These are phyloP conservation scores for Sebastes reedi DNA, from an alignment of 2,797 vertebrate genomes.

Conservation along the genomic window DNA sequence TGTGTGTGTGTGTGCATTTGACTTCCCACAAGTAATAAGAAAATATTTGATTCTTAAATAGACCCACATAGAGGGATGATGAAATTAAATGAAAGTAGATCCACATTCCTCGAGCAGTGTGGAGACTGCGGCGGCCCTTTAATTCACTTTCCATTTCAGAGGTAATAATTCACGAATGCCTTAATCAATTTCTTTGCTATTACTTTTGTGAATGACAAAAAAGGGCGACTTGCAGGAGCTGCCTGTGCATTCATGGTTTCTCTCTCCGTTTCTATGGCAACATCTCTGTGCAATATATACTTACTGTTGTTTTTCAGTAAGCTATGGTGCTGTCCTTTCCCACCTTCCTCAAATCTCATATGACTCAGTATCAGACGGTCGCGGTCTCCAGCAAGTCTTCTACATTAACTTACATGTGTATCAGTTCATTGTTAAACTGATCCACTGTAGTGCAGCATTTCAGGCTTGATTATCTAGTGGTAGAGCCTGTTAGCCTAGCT, in stretches of 20 bases:
- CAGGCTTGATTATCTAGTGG: neutral
- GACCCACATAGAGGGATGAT: constrained; percentile 59
- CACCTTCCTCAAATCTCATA: neutral
- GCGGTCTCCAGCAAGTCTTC: neutral
- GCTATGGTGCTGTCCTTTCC: neutral
- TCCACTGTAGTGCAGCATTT: neutral
- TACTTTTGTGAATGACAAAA: constrained; percentile 42
- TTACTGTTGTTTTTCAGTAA: neutral
- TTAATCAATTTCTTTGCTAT: constrained; percentile 36
- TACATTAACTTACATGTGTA: neutral
- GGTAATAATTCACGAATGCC: constrained; percentile 46
- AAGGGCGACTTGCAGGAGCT: constrained; percentile 9
- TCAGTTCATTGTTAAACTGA: neutral
- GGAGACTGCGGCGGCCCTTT: constrained; percentile 34
- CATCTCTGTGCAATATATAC: neutral
- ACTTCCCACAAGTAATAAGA: constrained; percentile 53
- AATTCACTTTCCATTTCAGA: constrained; percentile 56
- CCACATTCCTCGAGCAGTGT: constrained; percentile 39
- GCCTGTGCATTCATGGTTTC: neutral
- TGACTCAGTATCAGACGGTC: neutral
- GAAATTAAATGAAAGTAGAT: constrained; percentile 68
- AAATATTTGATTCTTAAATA: constrained; percentile 66
- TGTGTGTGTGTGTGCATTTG: neutral
- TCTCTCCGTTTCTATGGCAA: neutral
- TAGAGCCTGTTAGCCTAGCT: neutral